A percentile compares a stretch with the other conserved stretches of the same genome.
phyloP scores from a whole-genome alignment of 2,113 vertebrate species.

The Sturnira hondurensis region DNA sequence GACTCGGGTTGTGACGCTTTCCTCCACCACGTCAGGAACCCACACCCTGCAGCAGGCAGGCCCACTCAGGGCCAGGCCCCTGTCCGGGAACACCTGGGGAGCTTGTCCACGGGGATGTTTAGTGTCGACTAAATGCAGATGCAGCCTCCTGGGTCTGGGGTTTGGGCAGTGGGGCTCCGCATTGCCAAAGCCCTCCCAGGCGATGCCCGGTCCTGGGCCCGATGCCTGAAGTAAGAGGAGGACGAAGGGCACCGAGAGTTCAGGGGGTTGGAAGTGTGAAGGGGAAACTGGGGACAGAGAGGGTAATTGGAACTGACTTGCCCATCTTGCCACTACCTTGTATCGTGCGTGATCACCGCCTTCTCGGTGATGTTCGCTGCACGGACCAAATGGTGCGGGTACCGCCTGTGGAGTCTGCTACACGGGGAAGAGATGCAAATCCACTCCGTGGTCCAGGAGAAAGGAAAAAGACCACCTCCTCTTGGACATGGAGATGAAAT shows the following conservation, averaged over 20 bases:
- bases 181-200: not conserved
- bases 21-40: too few species aligned
- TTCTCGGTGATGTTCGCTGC: not conserved
- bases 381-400: too few species aligned
- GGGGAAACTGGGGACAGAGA: not conserved
- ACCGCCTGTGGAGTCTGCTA: too few species aligned
- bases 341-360: not conserved
- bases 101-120: not conserved
- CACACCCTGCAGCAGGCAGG: too few species aligned
- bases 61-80: too few species aligned
- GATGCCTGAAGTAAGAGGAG: not conserved
- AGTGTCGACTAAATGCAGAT: not conserved
- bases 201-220: not conserved
- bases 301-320: not conserved
- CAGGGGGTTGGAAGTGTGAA: not conserved
- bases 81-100: not conserved
- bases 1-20: too few species aligned
- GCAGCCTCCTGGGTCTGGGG: not conserved
- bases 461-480: not conserved
- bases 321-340: too few species aligned
- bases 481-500: not conserved
- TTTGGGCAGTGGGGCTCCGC: not conserved
- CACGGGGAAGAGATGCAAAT: not conserved
- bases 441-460: not conserved
- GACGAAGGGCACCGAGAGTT: too few species aligned